Evolutionary conservation across 2,888 invertebrate species (phyloP), one percentile per base, ranked within the genome.

Genomic region (Erpobdella octoculata): DNA sequence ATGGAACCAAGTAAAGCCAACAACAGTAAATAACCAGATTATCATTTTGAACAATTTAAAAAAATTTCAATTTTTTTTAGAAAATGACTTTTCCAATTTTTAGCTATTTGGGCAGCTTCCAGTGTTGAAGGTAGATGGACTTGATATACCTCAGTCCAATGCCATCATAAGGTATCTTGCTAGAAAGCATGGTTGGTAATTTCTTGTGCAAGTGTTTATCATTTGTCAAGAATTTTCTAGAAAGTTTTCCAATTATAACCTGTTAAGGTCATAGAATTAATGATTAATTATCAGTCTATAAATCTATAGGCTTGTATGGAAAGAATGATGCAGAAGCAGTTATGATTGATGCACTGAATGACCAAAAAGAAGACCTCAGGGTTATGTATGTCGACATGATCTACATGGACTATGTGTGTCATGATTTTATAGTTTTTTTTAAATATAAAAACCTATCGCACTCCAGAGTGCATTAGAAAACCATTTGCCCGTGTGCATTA

Each of bases 41-140:
- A n/a, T 53, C 28, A 25, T 53, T 2, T 1, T 53, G 53, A n/a
- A 25, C 8, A 2, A 53, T 53, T 53, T 53, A n/a, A n/a, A n/a
- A n/a, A n/a, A n/a, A n/a, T n/a, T n/a, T n/a, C n/a, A n/a, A n/a
- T n/a, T n/a, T n/a, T n/a, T n/a, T n/a, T n/a, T n/a, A n/a, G n/a
- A n/a, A n/a, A n/a, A n/a, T n/a, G n/a, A n/a, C n/a, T n/a, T n/a
- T n/a, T n/a, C n/a, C n/a, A n/a, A n/a, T n/a, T n/a, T n/a, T n/a
- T n/a, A n/a, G 79, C 73, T 74, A 35, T 78, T 79, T 72, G 79
- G 79, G 15, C 79, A 79, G 62, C 58, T 75, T 9, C 79, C 79
- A 0, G 62, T 74, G 48, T 33, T 72, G 21, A 73, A 69, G 28
- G 77, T 78, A 46, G 78, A 74, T n/a, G 76, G 75, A 61, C 72